Evolutionary conservation across 2,113 vertebrate species (phyloP), one percentile per base, ranked within the genome.

Genomic region (Oenanthe oenanthe): DNA sequence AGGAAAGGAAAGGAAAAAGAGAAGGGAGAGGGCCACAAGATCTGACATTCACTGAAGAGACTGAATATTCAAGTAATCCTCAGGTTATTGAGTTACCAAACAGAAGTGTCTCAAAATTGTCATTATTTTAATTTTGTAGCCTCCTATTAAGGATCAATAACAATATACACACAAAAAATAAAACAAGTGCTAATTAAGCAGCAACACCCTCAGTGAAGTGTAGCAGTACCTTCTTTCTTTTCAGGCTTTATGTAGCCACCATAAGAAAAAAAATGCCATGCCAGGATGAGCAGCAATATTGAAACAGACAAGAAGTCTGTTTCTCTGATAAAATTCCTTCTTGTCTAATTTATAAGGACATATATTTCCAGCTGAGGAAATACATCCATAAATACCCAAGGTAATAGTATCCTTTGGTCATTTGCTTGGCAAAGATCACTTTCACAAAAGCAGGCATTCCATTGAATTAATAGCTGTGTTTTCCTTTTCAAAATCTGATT

Each of bases 401-500:
- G 66, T 92, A 95, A 94, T 26, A 31, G 20, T 54, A 93, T 75
- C 77, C 74, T 91, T 89, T 68, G 22, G 54, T 92, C 48, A 61
- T 89, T 82, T 76, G 84, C 51, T 13, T 65, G 53, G 38, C 66
- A 93, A 87, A 92, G 85, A 92, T 89, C 72, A 45, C 13, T 92
- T 95, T 84, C 83, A 79, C 62, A 88, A 94, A 76, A 80, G 47
- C 74, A 94, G 89, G 17, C 32, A 82, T 84, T 60, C 61, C 25
- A 75, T 87, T 92, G 84, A 87, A 92, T 72, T 75, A 61, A 90
- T 80, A 91, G n/a, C 60, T 93, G 21, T 57, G 38, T 68, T 95
- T 95, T 86, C 38, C 74, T 82, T 87, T 85, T 54, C 45, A 79
- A 81, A 95, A 95, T 82, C 29, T 36, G 47, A 94, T 94, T 94